Evolutionary conservation across 1,140 invertebrate genomes (phyloP), one percentile per base, ranked within the genome.

Genomic region (Theocolax elegans): DNA sequence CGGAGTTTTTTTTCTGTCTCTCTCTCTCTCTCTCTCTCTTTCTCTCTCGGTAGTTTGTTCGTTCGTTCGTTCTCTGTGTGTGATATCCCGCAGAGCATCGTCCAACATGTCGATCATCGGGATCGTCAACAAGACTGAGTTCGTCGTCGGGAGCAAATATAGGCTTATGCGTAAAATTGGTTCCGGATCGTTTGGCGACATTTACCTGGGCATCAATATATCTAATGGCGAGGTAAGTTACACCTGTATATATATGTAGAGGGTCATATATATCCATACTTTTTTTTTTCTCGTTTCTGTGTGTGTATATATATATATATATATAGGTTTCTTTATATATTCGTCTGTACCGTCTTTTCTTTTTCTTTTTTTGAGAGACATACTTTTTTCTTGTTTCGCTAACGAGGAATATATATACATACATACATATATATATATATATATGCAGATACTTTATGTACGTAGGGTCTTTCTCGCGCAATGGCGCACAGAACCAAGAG

Each of bases 181-280:
- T 83, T 97, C 95, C 84, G 98, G 98, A 75, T 99, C 97, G 3
- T 99, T 99, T 87, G 98, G 98, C 82, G 97, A 99, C 87, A 99
- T 99, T 83, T 99, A 97, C 87, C 89, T 99, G 77, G 97, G 94
- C 73, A 97, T 98, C 85, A 98, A 98, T 89, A 92, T 97, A 80
- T 90, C 92, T 79, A 97, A 96, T 91, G 97, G 97, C 85, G 97
- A 98, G 91, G 93, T 94, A 88, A 89, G 85, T 0, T 48, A 48
- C 29, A 17, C 7, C 10, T 42, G 21, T 44, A 42, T 10, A 46
- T 44, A n/a, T n/a, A n/a, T n/a, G n/a, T n/a, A 29, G 23, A 3
- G 23, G 17, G 3, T 9, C 66, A 58, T 79, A 79, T 79, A 82
- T 81, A 80, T 40, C n/a, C n/a, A 38, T 31, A 53, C 40, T 15